A percentile compares a stretch with the other conserved stretches of the same genome.
phyloP scores from a whole-genome alignment of 1,140 invertebrate genomes.

The Nasonia longicornis region DNA sequence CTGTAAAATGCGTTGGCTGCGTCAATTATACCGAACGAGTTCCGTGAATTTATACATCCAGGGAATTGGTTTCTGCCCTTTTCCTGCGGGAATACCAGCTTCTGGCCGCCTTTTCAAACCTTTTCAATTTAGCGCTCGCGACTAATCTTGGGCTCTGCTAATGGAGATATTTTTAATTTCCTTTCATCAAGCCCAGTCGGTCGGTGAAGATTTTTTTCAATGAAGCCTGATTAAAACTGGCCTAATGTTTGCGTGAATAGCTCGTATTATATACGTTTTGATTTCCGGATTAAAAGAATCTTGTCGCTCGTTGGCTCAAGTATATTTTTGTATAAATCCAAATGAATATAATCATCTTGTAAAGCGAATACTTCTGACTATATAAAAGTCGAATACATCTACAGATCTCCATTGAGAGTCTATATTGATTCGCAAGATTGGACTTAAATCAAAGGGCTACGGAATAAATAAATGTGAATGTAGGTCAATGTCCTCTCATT shows the following conservation, averaged over 20 bases:
- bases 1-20: background rate
- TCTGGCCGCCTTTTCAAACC: background rate
- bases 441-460: no score
- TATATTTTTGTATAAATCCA: no score
- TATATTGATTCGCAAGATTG: no score
- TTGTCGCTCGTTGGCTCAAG: no score
- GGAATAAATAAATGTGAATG: no score
- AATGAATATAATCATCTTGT: no score
- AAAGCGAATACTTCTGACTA: no score
- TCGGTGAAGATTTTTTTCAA: background rate
- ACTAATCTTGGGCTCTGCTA: background rate
- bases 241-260: background rate
- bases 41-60: background rate
- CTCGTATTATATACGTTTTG: background rate
- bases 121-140: background rate
- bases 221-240: background rate
- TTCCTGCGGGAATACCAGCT: background rate
- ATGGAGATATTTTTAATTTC: constrained; percentile 1
- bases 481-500: no score
- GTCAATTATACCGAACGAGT: background rate
- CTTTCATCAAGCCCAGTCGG: background rate
- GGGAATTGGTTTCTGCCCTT: constrained; percentile 11
- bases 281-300: background rate
- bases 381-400: no score
- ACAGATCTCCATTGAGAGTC: no score